These are phyloP conservation scores for Acleris cristana DNA, from an alignment of 2,888 invertebrate genomes.

Conservation along the genomic window DNA sequence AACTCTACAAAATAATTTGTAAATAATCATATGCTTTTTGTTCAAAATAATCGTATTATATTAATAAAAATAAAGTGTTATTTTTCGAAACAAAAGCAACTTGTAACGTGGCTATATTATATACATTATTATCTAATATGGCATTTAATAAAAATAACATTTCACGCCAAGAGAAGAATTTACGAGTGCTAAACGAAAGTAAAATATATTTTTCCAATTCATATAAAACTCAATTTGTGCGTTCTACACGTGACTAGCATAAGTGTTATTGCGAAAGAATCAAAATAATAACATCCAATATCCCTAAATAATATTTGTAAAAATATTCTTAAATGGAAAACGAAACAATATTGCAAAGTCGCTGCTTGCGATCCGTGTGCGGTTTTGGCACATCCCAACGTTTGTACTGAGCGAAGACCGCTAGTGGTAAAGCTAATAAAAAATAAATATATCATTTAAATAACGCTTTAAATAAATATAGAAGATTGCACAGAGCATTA, in stretches of 20 bases:
- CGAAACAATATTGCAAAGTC: conserved; percentile 66
- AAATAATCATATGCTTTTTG: conserved; percentile 65
- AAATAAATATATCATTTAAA: conserved; percentile 67
- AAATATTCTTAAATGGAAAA: conserved; percentile 49
- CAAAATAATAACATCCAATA: conserved; percentile 35
- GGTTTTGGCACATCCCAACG: conserved; percentile 80
- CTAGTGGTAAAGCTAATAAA: conserved; percentile 72
- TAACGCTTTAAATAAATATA: conserved; percentile 63
- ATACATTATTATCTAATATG: conserved; percentile 81
- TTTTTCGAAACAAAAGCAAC: conserved; percentile 64
- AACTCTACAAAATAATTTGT: conserved; percentile 73
- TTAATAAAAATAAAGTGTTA: conserved; percentile 59
- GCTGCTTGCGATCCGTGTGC: conserved; percentile 77
- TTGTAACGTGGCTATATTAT: conserved; percentile 70
- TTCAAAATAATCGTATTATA: conserved; percentile 54
- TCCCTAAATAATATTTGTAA: conserved; percentile 35
- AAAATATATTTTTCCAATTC: conserved; percentile 49
- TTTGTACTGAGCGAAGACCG: conserved; percentile 78
- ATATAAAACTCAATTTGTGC: conserved; percentile 74
- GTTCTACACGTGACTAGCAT: conserved; percentile 80
- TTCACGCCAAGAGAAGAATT: conserved; percentile 53
- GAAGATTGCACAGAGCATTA: conserved; percentile 76
- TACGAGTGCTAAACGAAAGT: conserved; percentile 34
- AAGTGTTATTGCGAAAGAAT: conserved; percentile 79
- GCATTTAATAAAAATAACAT: conserved; percentile 73